Conservation (phyloP, 2,888 invertebrate genomes). For the Drosophila phalerata region DNA sequence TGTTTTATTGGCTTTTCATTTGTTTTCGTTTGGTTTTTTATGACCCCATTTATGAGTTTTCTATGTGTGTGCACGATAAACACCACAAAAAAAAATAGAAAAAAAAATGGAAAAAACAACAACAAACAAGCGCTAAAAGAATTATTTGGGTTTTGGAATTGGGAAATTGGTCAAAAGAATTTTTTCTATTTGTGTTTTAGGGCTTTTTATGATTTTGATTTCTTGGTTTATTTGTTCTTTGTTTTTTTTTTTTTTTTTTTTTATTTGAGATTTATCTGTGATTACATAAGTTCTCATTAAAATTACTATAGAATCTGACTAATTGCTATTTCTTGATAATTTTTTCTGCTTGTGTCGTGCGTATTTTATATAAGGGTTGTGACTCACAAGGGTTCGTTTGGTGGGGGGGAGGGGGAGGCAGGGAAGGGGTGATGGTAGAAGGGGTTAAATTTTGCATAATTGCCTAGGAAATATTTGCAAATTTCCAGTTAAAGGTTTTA, state of each 20-base stretch:
- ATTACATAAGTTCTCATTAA: conserved; percentile 38
- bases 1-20: conserved; percentile 73
- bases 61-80: conserved; percentile 55
- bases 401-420: background rate
- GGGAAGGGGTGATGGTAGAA: background rate
- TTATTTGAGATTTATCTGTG: conserved; percentile 44
- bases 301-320: conserved; percentile 49
- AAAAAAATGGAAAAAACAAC: conserved; percentile 9
- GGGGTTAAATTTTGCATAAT: conserved; percentile 46
- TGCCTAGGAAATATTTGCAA: conserved; percentile 57
- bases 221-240: background rate
- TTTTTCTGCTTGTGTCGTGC: conserved; percentile 20
- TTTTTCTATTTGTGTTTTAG: conserved; percentile 25
- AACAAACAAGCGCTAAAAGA: conserved; percentile 28
- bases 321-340: conserved; percentile 32
- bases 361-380: conserved; percentile 34
- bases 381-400: conserved; percentile 26
- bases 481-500: conserved; percentile 60
- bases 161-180: conserved; percentile 12
- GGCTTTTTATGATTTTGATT: conserved; percentile 11
- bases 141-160: conserved; percentile 39
- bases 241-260: no score
- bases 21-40: conserved; percentile 41
- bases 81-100: conserved; percentile 6
- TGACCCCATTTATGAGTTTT: conserved; percentile 57